A percentile compares a stretch with the other conserved stretches of the same genome.
phyloP scores from a whole-genome alignment of 2,888 invertebrate genomes.

The Drosophila algonquin region DNA sequence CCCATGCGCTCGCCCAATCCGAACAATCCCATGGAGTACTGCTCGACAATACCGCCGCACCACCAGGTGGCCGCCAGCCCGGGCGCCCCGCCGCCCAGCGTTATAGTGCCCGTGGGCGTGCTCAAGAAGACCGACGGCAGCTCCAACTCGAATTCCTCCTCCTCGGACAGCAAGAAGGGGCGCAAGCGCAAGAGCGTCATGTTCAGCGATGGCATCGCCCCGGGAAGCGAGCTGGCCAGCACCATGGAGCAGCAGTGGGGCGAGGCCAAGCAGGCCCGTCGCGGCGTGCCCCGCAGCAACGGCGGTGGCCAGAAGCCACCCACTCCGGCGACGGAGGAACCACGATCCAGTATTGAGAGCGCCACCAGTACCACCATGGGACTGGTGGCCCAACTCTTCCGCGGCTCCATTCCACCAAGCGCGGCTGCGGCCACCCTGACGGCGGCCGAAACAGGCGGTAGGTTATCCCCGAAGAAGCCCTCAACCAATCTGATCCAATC shows the following conservation, averaged over 20 bases:
- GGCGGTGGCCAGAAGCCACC: constrained; percentile 56
- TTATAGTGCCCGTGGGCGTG: constrained; percentile 94
- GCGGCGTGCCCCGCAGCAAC: constrained; percentile 68
- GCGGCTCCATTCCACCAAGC: constrained; percentile 80
- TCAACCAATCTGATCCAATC: neutral
- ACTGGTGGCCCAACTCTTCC: constrained; percentile 78
- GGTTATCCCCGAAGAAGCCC: neutral
- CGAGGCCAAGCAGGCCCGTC: constrained; percentile 83
- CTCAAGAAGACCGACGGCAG: constrained; percentile 86
- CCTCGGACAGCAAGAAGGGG: constrained; percentile 80
- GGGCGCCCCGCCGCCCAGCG: constrained; percentile 87
- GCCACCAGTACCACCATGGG: constrained; percentile 69
- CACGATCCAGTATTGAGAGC: constrained; percentile 61
- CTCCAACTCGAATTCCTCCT: constrained; percentile 76
- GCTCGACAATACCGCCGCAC: constrained; percentile 91
- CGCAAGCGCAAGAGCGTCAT: constrained; percentile 90
- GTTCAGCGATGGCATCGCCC: constrained; percentile 95
- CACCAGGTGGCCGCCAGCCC: constrained; percentile 87
- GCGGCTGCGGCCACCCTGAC: constrained; percentile 76
- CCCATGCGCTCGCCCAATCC: constrained; percentile 88
- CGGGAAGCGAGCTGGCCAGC: constrained; percentile 92
- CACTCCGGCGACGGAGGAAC: constrained; percentile 61
- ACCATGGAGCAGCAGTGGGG: constrained; percentile 88
- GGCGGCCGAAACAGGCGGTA: constrained; percentile 47
- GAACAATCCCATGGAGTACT: constrained; percentile 94